phyloP scores from a whole-genome alignment of 2,113 vertebrate species.

The Spizaetus ornatus region DNA sequence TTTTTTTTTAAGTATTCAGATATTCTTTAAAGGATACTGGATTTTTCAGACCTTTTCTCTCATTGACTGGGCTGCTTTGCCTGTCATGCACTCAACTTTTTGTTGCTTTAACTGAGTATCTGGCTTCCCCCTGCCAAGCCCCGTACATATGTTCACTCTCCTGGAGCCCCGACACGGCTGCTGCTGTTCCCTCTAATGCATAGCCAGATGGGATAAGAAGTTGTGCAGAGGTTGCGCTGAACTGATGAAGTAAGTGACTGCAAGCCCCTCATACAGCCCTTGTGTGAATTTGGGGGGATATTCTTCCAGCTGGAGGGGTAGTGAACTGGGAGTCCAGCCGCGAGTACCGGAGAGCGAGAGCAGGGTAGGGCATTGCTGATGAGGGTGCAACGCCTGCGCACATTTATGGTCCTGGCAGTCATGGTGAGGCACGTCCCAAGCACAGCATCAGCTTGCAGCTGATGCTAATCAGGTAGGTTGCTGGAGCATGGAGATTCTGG shows the following conservation, averaged over 20 bases:
- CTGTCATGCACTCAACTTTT: neutral
- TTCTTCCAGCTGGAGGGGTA: neutral
- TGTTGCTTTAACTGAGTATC: neutral
- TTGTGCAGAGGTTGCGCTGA: neutral
- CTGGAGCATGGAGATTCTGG: neutral
- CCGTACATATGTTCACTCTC: neutral
- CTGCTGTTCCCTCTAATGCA: neutral
- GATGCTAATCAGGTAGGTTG: neutral
- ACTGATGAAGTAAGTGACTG: neutral
- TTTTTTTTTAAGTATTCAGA: neutral
- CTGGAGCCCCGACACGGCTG: neutral
- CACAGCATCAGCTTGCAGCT: neutral
- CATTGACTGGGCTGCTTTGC: neutral
- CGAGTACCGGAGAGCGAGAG: neutral
- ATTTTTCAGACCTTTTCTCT: neutral
- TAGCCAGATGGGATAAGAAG: neutral
- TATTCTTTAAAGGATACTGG: neutral
- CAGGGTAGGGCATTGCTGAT: neutral
- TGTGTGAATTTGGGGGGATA: neutral
- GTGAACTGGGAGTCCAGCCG: neutral
- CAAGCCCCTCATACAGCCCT: neutral
- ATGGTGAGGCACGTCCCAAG: neutral
- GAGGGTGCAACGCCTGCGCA: neutral
- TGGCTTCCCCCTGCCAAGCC: fast-evolving
- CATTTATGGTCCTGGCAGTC: neutral